Evolutionary conservation across 2,797 vertebrate genomes (phyloP).

Genomic region (Scyliorhinus canicula): DNA sequence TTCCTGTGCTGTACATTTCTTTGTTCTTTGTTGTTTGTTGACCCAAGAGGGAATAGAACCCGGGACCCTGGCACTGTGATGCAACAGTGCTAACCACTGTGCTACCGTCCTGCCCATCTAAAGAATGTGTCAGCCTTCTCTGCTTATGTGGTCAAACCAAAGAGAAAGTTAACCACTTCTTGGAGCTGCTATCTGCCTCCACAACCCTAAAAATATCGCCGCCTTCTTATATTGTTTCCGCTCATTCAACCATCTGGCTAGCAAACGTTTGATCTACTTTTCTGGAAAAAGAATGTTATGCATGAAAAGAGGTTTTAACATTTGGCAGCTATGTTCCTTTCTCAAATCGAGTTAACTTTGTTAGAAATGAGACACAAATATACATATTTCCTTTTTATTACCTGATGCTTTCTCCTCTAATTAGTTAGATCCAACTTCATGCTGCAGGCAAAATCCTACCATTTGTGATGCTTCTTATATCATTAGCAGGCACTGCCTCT

Average conservation of each 20-base stretch:
- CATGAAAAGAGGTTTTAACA: not conserved
- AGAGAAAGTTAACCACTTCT: not conserved
- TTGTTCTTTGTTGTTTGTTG: too few species aligned
- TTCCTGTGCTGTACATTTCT: too few species aligned
- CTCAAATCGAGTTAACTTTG: not conserved
- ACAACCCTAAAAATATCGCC: not conserved
- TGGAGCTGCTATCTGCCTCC: not conserved
- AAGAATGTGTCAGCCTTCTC: not conserved
- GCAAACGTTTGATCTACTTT: not conserved
- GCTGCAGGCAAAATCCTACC: not conserved
- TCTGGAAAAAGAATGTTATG: not conserved
- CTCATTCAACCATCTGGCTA: not conserved
- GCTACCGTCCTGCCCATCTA: too few species aligned
- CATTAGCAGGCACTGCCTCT: not conserved
- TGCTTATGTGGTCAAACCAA: not conserved
- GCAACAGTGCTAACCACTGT: too few species aligned
- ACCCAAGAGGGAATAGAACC: too few species aligned
- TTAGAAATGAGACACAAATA: not conserved
- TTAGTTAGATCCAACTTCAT: not conserved
- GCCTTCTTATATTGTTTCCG: not conserved
- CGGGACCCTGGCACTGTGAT: too few species aligned
- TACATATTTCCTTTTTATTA: not conserved
- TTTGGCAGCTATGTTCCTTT: not conserved
- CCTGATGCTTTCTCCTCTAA: not conserved
- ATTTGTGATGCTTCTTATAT: not conserved